Evolutionary conservation across 2,113 vertebrate genomes (phyloP).

Genomic region (Leptobrachium ailaonicum): DNA sequence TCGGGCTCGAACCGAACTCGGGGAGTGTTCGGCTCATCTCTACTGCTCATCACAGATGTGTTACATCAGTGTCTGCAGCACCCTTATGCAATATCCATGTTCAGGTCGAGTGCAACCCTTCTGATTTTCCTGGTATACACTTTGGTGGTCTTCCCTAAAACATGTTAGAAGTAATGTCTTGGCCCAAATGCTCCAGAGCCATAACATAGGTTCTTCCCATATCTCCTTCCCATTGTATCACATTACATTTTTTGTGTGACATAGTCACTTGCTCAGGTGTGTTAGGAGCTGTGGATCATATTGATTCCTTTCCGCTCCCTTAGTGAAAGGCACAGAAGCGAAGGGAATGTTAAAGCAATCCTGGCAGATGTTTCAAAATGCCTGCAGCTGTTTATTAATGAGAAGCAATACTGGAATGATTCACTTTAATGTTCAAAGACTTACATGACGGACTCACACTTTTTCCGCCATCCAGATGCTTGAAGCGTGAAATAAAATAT

Average conservation of each 20-base stretch:
- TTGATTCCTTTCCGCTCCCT: conserved; percentile 47
- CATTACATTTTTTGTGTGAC: neutral
- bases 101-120: too few species aligned
- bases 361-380: conserved; percentile 59
- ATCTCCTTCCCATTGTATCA: too few species aligned
- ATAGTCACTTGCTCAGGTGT: conserved; percentile 35
- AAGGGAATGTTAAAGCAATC: conserved; percentile 49
- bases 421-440: conserved; percentile 56
- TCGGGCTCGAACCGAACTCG: too few species aligned
- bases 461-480: neutral
- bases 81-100: too few species aligned
- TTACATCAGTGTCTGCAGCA: too few species aligned
- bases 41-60: too few species aligned
- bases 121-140: too few species aligned
- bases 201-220: too few species aligned
- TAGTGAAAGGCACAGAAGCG: conserved; percentile 6
- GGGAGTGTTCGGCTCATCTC: too few species aligned
- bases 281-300: fast-evolving
- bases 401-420: conserved; percentile 61
- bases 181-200: too few species aligned
- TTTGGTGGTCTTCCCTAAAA: too few species aligned
- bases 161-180: too few species aligned
- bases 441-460: conserved; percentile 50
- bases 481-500: neutral
- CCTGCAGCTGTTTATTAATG: conserved; percentile 68